A percentile compares a stretch with the other conserved stretches of the same genome.
Evolutionary conservation across 2,888 invertebrate genomes (phyloP).

Genomic region (Apodemia mormo): DNA sequence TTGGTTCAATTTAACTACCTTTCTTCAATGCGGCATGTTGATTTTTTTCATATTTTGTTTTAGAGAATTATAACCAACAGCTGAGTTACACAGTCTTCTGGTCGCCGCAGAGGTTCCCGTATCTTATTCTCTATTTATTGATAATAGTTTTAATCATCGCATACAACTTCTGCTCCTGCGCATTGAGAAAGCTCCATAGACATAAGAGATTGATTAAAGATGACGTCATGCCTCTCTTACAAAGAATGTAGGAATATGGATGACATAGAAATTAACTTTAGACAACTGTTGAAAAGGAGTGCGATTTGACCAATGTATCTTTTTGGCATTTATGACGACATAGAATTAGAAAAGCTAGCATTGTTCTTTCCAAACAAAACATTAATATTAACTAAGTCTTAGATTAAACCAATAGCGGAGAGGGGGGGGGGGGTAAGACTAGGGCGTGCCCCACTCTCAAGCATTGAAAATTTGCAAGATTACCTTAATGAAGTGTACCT

Average conservation of each 20-base stretch:
- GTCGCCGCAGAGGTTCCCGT: slow-evolving; percentile 87
- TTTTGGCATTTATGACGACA: background rate
- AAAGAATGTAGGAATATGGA: slow-evolving; percentile 23
- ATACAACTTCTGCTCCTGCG: slow-evolving; percentile 33
- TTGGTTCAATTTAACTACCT: background rate
- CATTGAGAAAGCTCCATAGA: slow-evolving; percentile 33
- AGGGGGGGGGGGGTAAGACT: no score
- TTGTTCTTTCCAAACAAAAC: background rate
- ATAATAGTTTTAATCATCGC: slow-evolving; percentile 43
- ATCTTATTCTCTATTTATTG: slow-evolving; percentile 79
- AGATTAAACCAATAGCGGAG: no score
- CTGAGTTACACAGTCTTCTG: slow-evolving; percentile 89
- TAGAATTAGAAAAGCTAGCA: background rate
- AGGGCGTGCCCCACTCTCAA: no score
- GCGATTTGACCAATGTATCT: background rate
- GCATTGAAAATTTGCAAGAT: no score
- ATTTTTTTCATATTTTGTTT: slow-evolving; percentile 48
- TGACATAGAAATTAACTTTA: background rate
- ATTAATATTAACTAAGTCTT: background rate
- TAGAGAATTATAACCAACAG: slow-evolving; percentile 81
- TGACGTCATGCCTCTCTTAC: slow-evolving; percentile 39
- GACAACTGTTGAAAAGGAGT: background rate
- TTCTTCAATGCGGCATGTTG: background rate
- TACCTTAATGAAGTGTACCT: no score
- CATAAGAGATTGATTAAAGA: slow-evolving; percentile 32